phyloP scores from a whole-genome alignment of 2,113 vertebrate genomes.

The Callipepla squamata region DNA sequence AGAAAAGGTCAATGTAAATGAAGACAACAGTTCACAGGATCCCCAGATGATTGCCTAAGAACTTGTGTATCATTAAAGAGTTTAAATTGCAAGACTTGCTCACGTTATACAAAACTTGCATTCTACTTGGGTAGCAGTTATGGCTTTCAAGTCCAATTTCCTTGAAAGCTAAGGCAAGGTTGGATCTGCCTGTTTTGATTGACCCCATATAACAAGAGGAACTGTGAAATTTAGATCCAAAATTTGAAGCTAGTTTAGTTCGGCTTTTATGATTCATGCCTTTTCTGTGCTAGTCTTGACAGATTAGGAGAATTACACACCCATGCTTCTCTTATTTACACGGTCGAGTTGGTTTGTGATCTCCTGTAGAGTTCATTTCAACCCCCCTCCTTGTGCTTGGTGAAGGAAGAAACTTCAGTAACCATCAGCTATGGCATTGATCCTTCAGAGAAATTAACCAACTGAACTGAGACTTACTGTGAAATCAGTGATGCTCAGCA shows the following conservation, averaged over 20 bases:
- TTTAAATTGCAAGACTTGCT: neutral
- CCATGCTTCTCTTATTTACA: constrained; percentile 58
- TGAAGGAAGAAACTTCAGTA: constrained; percentile 64
- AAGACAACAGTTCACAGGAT: neutral
- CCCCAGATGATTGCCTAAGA: neutral
- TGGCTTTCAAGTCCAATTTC: neutral
- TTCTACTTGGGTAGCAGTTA: neutral
- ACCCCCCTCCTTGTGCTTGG: constrained; percentile 1
- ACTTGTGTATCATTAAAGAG: neutral
- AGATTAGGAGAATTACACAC: constrained; percentile 65
- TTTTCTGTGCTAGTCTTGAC: constrained; percentile 31
- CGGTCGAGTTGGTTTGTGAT: constrained; percentile 45
- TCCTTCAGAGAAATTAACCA: constrained; percentile 70
- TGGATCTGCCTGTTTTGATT: neutral
- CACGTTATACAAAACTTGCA: neutral
- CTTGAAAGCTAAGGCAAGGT: neutral
- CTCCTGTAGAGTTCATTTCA: constrained; percentile 47
- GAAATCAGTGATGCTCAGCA: constrained; percentile 70
- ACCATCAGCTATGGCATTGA: constrained; percentile 72
- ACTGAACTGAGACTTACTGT: constrained; percentile 60
- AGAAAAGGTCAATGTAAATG: neutral
- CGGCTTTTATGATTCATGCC: constrained; percentile 44
- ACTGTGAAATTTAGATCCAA: constrained; percentile 31
- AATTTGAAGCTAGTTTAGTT: constrained; percentile 40
- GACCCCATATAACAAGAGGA: neutral